Percentiles rank a stretch among this genome's conserved stretches.
These are phyloP conservation scores for Rhagium mordax DNA, from an alignment of 2,888 invertebrate species.

Conservation along the genomic window DNA sequence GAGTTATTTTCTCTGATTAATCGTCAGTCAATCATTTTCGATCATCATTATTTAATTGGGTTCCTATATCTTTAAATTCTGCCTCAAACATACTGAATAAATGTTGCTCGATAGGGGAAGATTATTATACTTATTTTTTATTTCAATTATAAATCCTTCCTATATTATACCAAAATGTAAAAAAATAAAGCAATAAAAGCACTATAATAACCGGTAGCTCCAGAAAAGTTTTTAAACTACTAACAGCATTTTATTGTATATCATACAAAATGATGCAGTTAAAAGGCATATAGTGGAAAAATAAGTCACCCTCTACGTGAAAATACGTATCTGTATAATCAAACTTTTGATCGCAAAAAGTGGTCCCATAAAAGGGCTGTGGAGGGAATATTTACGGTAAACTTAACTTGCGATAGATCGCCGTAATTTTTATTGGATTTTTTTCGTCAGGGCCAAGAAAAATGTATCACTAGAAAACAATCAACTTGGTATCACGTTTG, in stretches of 20 bases:
- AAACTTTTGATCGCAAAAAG: neutral
- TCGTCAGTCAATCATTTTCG: too few species aligned
- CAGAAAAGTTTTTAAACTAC: neutral
- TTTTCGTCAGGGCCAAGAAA: neutral
- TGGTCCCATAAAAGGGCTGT: neutral
- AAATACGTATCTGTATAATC: neutral
- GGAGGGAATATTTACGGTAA: neutral
- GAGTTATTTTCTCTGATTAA: too few species aligned
- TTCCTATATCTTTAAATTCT: too few species aligned
- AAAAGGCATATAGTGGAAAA: neutral
- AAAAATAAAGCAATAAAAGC: too few species aligned
- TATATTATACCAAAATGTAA: too few species aligned
- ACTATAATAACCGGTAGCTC: too few species aligned
- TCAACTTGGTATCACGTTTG: neutral
- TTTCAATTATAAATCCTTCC: too few species aligned
- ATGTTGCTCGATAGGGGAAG: too few species aligned
- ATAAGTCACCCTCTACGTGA: neutral
- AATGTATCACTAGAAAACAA: conserved; percentile 18
- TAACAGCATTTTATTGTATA: neutral
- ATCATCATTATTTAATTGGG: too few species aligned
- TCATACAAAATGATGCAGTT: neutral
- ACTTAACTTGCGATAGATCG: conserved; percentile 4
- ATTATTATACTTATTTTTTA: too few species aligned
- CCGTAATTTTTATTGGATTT: conserved; percentile 16
- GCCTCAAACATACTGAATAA: too few species aligned